Conservation (phyloP, 2,113 vertebrate species). For the Oceanites oceanicus region DNA sequence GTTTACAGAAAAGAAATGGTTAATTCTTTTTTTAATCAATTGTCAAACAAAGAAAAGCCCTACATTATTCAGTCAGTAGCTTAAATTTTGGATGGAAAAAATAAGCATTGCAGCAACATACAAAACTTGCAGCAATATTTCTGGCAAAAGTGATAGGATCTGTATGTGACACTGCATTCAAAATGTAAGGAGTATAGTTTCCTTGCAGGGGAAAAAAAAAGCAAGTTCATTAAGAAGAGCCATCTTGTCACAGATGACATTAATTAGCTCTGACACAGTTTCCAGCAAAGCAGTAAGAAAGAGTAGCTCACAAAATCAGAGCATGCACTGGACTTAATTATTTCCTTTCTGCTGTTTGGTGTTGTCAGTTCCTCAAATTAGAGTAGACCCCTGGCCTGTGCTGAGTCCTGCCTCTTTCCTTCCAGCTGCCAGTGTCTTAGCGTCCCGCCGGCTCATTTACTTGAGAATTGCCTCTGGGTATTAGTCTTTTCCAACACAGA, state of each 20-base stretch:
- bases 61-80: neutral
- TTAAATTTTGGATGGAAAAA: neutral
- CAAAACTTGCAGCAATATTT: neutral
- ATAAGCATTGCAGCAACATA: neutral
- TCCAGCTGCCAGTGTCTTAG: neutral
- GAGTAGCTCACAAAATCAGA: neutral
- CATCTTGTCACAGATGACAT: neutral
- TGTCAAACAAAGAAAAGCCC: neutral
- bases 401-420: neutral
- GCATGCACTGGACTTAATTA: neutral
- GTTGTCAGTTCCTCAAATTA: neutral
- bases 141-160: neutral
- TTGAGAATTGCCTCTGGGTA: too few species aligned
- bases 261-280: conserved; percentile 4
- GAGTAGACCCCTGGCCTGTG: neutral
- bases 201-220: neutral
- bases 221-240: neutral
- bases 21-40: neutral
- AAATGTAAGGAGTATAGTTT: neutral
- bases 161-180: neutral
- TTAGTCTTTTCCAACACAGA: neutral
- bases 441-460: accelerated
- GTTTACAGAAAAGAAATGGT: neutral
- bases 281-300: neutral
- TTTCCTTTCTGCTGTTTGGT: neutral